Percentiles rank a stretch among this genome's conserved stretches.
phyloP scores from a whole-genome alignment of 2,888 invertebrate species.

The Hirudinaria manillensis region DNA sequence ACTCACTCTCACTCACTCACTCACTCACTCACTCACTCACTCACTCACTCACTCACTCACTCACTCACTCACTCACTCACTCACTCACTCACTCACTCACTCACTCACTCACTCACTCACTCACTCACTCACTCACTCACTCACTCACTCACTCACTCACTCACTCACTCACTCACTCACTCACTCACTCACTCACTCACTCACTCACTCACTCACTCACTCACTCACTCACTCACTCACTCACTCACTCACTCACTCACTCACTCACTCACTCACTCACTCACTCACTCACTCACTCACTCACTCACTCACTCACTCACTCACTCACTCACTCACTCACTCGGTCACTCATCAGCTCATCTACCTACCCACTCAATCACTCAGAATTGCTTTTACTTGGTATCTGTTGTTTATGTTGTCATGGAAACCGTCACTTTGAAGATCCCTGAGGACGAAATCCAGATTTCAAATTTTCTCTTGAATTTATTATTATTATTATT shows the following conservation, averaged over 20 bases:
- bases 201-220: constrained; percentile 22
- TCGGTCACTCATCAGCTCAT: neutral
- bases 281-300: constrained; percentile 26
- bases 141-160: constrained; percentile 7
- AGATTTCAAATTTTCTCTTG: no score
- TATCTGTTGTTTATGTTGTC: neutral
- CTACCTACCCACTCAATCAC: neutral
- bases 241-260: constrained; percentile 35
- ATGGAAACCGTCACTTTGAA: no score
- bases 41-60: constrained; percentile 37
- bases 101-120: constrained; percentile 27
- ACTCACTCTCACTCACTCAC: constrained; percentile 23
- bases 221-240: constrained; percentile 26
- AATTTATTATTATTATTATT: no score
- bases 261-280: constrained; percentile 26
- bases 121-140: constrained; percentile 16
- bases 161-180: constrained; percentile 28
- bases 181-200: constrained; percentile 26
- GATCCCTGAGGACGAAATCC: no score
- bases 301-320: constrained; percentile 23
- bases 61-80: constrained; percentile 37
- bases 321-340: constrained; percentile 25
- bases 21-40: constrained; percentile 34
- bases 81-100: constrained; percentile 37
- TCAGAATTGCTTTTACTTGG: constrained; percentile 11